A percentile compares a stretch with the other conserved stretches of the same genome.
These are phyloP conservation scores for Leucozona laternaria DNA, from an alignment of 2,888 invertebrate species.

Conservation along the genomic window DNA sequence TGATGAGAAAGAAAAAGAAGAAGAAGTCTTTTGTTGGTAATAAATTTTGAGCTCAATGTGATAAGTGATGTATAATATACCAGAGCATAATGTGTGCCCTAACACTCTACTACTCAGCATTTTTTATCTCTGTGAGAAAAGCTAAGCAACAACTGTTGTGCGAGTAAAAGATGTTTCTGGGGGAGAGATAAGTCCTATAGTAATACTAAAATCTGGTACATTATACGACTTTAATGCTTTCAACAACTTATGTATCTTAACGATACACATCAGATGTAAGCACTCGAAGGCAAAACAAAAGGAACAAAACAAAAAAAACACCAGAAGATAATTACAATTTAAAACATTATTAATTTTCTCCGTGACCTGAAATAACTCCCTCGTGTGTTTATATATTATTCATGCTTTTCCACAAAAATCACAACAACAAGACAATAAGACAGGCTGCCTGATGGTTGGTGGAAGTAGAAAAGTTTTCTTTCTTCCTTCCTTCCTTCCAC, in stretches of 20 bases:
- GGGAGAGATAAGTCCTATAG: constrained; percentile 4
- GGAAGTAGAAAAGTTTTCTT: constrained; percentile 27
- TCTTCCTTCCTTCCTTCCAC: constrained; percentile 46
- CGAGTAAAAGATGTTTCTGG: not conserved
- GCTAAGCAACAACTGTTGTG: constrained; percentile 8
- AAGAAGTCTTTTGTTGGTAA: not conserved
- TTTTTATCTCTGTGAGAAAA: constrained; percentile 22
- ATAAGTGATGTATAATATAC: constrained; percentile 18
- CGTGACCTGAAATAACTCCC: constrained; percentile 42
- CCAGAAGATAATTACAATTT: constrained; percentile 37
- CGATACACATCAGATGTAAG: not conserved
- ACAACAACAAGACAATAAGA: constrained; percentile 11
- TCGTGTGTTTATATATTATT: constrained; percentile 12
- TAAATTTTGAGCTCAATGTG: constrained; percentile 24
- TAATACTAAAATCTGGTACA: constrained; percentile 1
- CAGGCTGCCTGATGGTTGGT: not conserved
- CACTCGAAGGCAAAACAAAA: not conserved
- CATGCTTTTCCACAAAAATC: constrained; percentile 19
- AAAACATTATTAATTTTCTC: constrained; percentile 39
- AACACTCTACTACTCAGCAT: not conserved
- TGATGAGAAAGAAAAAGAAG: not conserved
- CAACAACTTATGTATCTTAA: constrained; percentile 30
- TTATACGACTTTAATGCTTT: constrained; percentile 26
- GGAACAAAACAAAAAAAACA: not conserved
- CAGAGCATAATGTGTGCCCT: not conserved